Evolutionary conservation across 2,113 vertebrate genomes (phyloP).

Genomic region (Penelope pileata): DNA sequence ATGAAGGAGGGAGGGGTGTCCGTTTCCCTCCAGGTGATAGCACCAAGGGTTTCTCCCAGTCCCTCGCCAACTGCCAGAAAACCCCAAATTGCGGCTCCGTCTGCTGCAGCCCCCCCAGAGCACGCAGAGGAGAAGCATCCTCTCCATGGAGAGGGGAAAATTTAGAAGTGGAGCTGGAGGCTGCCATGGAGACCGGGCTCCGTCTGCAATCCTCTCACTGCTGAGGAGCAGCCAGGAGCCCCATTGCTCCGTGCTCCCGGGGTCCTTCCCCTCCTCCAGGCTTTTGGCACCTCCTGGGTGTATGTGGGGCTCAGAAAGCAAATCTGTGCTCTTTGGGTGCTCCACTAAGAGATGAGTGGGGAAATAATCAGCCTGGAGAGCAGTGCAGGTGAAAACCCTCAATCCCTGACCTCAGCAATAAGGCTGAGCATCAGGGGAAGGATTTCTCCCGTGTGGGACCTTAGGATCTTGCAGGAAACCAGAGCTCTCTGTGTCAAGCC

Average conservation of each 20-base stretch:
- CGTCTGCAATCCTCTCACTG: neutral
- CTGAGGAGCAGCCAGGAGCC: constrained; percentile 14
- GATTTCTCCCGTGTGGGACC: neutral
- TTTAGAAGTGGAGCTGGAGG: constrained; percentile 50
- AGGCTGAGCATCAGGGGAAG: neutral
- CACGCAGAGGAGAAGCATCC: neutral
- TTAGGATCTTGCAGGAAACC: neutral
- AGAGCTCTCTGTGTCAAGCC: neutral
- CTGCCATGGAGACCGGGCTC: constrained; percentile 68
- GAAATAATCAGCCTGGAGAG: neutral
- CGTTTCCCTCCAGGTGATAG: fast-evolving
- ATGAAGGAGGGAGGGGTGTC: fast-evolving
- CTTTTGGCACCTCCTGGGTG: neutral
- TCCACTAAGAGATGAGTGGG: neutral
- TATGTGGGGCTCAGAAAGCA: fast-evolving
- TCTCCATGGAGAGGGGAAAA: neutral
- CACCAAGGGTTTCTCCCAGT: neutral
- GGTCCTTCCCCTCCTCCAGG: neutral
- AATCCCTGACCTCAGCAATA: neutral
- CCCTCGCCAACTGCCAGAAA: neutral
- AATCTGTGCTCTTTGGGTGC: neutral
- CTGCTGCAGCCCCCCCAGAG: neutral
- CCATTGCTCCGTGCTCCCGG: neutral
- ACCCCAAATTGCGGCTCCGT: neutral
- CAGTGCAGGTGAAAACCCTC: neutral